Evolutionary conservation across 2,797 vertebrate species (phyloP).

Genomic region (Aphelocoma californica): DNA sequence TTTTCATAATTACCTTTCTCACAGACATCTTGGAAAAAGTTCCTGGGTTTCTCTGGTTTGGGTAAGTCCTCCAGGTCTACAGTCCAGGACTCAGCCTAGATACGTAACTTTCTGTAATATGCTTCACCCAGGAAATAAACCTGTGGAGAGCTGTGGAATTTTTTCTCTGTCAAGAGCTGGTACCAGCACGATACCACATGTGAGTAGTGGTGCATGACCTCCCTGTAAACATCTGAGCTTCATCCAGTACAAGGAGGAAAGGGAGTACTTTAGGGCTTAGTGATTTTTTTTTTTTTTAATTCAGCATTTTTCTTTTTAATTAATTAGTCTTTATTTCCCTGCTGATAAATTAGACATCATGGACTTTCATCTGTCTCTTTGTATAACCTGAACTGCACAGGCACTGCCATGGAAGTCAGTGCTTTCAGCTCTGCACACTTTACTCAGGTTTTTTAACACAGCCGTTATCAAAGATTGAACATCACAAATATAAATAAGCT

Average conservation of each 20-base stretch:
- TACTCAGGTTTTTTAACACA: neutral
- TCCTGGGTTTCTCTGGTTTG: neutral
- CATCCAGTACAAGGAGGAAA: neutral
- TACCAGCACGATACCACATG: neutral
- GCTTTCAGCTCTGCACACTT: neutral
- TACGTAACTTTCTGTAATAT: neutral
- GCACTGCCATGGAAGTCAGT: neutral
- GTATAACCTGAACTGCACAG: neutral
- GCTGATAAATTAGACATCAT: neutral
- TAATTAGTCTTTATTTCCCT: neutral
- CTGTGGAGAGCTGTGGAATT: neutral
- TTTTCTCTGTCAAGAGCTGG: neutral
- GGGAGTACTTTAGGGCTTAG: neutral
- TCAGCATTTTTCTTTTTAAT: neutral
- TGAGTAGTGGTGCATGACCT: neutral
- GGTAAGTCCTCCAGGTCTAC: neutral
- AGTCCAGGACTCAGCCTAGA: neutral
- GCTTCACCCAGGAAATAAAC: neutral
- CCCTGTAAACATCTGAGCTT: neutral
- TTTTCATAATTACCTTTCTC: neutral
- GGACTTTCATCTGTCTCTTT: neutral
- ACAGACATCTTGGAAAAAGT: neutral
- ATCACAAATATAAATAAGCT: constrained; percentile 19
- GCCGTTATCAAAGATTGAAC: neutral
- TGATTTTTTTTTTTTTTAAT: neutral